Percentiles rank a stretch among this genome's conserved stretches.
Conservation (phyloP, 2,797 vertebrate species). For the Sparus aurata region DNA sequence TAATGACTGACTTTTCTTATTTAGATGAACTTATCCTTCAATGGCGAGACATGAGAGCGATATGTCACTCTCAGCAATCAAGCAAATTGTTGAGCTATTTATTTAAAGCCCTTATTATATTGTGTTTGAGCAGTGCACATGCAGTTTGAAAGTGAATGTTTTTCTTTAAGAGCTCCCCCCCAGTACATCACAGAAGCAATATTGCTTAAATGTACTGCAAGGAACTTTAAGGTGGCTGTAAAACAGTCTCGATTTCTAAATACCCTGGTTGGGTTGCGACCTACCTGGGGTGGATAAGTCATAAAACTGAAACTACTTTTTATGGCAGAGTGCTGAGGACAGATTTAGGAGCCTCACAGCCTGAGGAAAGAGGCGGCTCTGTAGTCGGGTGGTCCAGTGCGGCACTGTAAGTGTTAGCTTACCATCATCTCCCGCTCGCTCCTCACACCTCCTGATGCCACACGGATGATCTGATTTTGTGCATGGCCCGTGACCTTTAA, state of each 20-base stretch:
- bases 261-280: too few relatives aligned
- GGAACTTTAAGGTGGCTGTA: too few relatives aligned
- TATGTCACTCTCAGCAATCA: neutral
- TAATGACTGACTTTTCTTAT: too few relatives aligned
- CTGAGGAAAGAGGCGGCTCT: too few relatives aligned
- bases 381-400: too few relatives aligned
- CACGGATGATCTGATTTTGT: neutral
- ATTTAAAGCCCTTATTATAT: neutral
- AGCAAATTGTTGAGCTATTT: neutral
- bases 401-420: neutral
- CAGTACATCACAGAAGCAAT: neutral
- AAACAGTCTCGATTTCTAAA: too few relatives aligned
- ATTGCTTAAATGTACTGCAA: neutral
- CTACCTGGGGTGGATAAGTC: too few relatives aligned
- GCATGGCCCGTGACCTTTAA: neutral
- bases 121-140: neutral
- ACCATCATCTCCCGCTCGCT: neutral
- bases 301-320: neutral
- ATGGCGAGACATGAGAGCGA: neutral
- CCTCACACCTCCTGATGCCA: neutral
- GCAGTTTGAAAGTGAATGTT: neutral
- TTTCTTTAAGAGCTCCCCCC: neutral
- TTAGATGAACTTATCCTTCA: too few relatives aligned
- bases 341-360: too few relatives aligned
- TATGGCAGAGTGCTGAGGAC: too few relatives aligned